Percentiles rank a stretch among this genome's conserved stretches.
Conservation (phyloP, 2,797 vertebrate genomes). For the Rhabdophis nuchalis region DNA sequence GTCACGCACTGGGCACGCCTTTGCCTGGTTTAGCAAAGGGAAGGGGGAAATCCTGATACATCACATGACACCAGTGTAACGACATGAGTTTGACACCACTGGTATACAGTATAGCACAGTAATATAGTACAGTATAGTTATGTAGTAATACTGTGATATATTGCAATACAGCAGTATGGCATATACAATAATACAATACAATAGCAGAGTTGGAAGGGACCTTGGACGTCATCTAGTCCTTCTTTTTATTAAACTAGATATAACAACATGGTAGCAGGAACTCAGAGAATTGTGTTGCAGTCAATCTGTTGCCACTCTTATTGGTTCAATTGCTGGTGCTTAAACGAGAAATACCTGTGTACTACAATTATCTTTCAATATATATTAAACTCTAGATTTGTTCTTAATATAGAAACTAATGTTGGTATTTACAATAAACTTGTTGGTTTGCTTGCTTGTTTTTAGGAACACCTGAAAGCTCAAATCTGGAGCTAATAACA, state of each 20-base stretch:
- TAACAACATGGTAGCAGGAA: not conserved
- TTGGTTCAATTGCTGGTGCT: not conserved
- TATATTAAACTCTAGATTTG: conserved; percentile 21
- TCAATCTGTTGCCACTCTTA: not conserved
- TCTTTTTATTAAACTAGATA: too few relatives aligned
- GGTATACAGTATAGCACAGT: not conserved
- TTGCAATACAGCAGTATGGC: not conserved
- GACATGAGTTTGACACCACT: too few relatives aligned
- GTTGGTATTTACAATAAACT: conserved; percentile 30
- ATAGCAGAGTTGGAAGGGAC: too few relatives aligned
- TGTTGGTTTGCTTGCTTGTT: conserved; percentile 47
- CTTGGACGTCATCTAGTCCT: too few relatives aligned
- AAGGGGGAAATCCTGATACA: too few relatives aligned
- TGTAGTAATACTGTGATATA: not conserved
- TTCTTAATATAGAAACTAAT: not conserved
- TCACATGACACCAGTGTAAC: too few relatives aligned
- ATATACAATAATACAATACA: too few relatives aligned
- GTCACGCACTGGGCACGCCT: too few relatives aligned
- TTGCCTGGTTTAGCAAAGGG: too few relatives aligned
- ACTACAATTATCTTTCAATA: conserved; percentile 32
- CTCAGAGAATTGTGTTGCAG: not conserved
- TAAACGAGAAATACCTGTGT: conserved; percentile 37
- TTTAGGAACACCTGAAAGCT: conserved; percentile 77
- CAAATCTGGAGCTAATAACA: conserved; percentile 85
- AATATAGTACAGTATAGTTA: not conserved